A percentile compares a stretch with the other conserved stretches of the same genome.
phyloP scores from a whole-genome alignment of 2,888 invertebrate genomes.

The Tipula lateralis region DNA sequence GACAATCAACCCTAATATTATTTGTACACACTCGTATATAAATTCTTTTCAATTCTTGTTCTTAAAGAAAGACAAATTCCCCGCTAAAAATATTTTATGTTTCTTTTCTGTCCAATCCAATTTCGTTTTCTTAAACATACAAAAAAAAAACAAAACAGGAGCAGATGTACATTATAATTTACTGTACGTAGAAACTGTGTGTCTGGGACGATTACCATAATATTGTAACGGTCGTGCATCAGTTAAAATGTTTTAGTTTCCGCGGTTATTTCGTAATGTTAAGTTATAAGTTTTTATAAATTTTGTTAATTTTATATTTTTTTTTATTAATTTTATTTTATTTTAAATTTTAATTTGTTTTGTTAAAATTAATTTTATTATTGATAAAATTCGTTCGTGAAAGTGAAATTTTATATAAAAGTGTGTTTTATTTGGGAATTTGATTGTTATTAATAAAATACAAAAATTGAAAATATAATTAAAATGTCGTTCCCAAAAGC shows the following conservation, averaged over 20 bases:
- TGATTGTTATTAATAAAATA: not conserved
- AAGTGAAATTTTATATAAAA: not conserved
- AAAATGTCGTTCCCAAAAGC: slow-evolving; percentile 48
- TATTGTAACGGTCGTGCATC: not conserved
- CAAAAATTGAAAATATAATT: not conserved
- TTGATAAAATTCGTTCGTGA: not conserved
- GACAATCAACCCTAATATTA: slow-evolving; percentile 24
- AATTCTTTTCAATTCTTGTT: not conserved
- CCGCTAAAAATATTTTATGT: not conserved
- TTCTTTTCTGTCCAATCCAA: not conserved
- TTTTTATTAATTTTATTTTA: not conserved
- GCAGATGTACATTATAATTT: not conserved
- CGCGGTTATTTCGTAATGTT: not conserved
- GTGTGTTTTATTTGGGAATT: not conserved
- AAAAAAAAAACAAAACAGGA: not conserved
- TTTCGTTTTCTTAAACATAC: slow-evolving; percentile 13
- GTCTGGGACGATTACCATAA: not conserved
- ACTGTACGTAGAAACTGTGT: not conserved
- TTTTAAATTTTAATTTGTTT: not conserved
- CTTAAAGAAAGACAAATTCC: slow-evolving; percentile 24
- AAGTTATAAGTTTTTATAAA: not conserved
- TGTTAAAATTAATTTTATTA: not conserved
- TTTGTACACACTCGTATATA: too few species aligned
- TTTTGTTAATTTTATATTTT: slow-evolving; percentile 4
- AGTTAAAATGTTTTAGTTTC: not conserved